phyloP scores from a whole-genome alignment of 2,888 invertebrate genomes.

The Thecophora atra region DNA sequence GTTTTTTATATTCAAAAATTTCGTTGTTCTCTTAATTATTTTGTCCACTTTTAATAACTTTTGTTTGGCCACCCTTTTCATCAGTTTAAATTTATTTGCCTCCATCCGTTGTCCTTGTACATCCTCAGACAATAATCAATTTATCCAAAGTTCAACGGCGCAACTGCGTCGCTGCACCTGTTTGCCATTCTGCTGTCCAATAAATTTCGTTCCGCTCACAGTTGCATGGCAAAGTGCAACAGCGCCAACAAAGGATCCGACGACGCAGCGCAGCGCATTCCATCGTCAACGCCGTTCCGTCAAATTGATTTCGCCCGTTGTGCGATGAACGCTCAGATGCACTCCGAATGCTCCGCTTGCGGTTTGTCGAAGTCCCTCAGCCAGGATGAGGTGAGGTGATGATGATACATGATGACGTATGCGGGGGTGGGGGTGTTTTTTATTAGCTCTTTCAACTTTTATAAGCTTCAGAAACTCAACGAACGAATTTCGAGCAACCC shows the following conservation, averaged over 20 bases:
- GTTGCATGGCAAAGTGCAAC: constrained; percentile 25
- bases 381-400: background rate
- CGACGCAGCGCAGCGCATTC: constrained; percentile 9
- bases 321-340: constrained; percentile 27
- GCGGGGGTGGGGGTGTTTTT: constrained; percentile 40
- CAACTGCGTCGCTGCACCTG: constrained; percentile 8
- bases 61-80: constrained; percentile 20
- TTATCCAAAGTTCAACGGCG: constrained; percentile 30
- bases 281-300: constrained; percentile 27
- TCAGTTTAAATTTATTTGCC: background rate
- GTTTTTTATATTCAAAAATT: too few relatives aligned
- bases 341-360: constrained; percentile 49
- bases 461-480: constrained; percentile 12
- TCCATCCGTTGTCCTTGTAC: background rate
- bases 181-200: constrained; percentile 29
- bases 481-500: constrained; percentile 30
- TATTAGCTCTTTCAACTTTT: constrained; percentile 60
- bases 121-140: constrained; percentile 33
- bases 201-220: constrained; percentile 30
- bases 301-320: constrained; percentile 43
- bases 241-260: constrained; percentile 12
- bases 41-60: background rate
- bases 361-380: constrained; percentile 40
- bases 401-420: background rate
- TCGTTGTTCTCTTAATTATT: background rate